Evolutionary conservation across 1,140 invertebrate genomes (phyloP).

Genomic region (Drosophila tsacasi): DNA sequence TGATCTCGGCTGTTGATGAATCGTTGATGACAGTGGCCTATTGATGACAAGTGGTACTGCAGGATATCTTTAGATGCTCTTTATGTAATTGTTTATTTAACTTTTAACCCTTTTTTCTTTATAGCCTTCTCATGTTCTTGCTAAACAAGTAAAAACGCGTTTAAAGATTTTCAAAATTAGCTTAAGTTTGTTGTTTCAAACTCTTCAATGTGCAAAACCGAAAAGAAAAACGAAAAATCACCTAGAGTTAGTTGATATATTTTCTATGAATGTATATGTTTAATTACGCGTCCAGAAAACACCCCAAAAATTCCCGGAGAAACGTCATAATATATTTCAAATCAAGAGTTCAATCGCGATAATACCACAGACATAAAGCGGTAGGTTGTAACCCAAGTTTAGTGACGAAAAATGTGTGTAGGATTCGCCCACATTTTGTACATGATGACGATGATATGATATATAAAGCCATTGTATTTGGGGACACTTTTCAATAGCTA

Average conservation of each 20-base stretch:
- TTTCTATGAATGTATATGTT: constrained; percentile 51
- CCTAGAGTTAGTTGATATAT: constrained; percentile 60
- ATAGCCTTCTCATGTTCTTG: constrained; percentile 82
- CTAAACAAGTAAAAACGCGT: constrained; percentile 74
- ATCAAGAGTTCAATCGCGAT: constrained; percentile 11
- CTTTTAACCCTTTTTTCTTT: constrained; percentile 19
- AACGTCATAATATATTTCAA: constrained; percentile 11
- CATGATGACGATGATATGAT: constrained; percentile 25
- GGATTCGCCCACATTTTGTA: constrained; percentile 42
- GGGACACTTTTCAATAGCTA: constrained; percentile 32
- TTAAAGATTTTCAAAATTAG: constrained; percentile 65
- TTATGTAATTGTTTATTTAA: background rate
- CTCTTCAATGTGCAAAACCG: constrained; percentile 72
- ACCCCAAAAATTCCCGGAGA: background rate
- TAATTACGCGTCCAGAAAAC: constrained; percentile 9
- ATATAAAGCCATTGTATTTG: constrained; percentile 37
- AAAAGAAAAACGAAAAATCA: constrained; percentile 9
- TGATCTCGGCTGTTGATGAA: too few relatives aligned
- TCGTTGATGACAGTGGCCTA: too few relatives aligned
- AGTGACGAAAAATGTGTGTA: constrained; percentile 62
- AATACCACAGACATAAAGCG: constrained; percentile 23
- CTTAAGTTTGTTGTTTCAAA: constrained; percentile 81
- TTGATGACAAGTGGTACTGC: too few relatives aligned
- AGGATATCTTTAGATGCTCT: too few relatives aligned
- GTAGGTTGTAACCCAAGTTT: constrained; percentile 76